Base-by-base conservation (phyloP, 2,113 vertebrate species). In the Aphelocoma coerulescens region DNA sequence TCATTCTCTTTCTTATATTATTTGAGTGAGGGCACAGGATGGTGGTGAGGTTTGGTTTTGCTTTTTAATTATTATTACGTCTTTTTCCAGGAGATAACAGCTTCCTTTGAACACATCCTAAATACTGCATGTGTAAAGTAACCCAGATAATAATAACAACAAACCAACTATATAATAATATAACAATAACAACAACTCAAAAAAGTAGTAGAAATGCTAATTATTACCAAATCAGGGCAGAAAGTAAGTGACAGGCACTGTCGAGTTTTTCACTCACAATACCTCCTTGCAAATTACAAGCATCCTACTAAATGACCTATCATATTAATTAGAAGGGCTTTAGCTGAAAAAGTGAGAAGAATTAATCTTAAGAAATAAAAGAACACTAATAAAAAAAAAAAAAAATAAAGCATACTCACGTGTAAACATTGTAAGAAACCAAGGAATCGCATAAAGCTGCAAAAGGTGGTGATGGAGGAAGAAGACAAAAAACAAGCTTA, bases 361-460 rank as follows among this genome's bases (percentile, higher is more conserved):
- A 62, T 3, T 46, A 59, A 10, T 17, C 43, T 82, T 83, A 86
- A 51, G 46, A 77, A 88, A 63, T 16, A 21, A 0, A 76, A 52
- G 21, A 84, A 68, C 32, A 74, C 44, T 74, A 87, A 85, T 32
- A 23, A 85, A 65, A 37, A 65, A n/a, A 71, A 71, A 24, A 41
- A 65, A 88, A 72, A 65, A 59, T n/a, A 75, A 81, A 51, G 32
- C 15, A 87, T 97, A 99, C 99, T 99, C 97, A 99, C 99, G 99
- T 96, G 99, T 99, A 97, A 99, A 99, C 99, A 99, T 99, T 23
- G 99, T 99, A 68, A 99, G 98, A 97, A 99, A 99, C 99, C 99
- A 99, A 37, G 99, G 99, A 94, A 99, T 99, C 7, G 99, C 99
- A 85, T 99, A 99, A 13, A 99, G 99, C 99, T 99, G 97, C 55